phyloP scores from a whole-genome alignment of 2,113 vertebrate genomes.

The Phyllopteryx taeniolatus region DNA sequence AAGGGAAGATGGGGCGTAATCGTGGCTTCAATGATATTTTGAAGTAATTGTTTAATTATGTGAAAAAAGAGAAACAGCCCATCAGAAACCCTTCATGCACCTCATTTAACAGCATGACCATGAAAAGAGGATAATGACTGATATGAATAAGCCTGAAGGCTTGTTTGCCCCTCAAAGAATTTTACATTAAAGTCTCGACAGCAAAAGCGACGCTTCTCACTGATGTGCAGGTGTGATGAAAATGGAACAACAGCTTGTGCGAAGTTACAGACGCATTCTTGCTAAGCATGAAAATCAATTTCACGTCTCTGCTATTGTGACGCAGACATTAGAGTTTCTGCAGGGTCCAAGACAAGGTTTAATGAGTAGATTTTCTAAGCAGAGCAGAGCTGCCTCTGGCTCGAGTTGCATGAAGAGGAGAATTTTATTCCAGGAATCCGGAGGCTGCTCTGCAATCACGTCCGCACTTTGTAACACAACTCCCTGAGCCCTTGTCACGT shows the following conservation, averaged over 20 bases:
- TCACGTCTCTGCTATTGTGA: constrained; percentile 59
- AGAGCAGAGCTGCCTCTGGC: constrained; percentile 39
- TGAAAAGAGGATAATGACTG: constrained; percentile 58
- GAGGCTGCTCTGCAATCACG: constrained; percentile 40
- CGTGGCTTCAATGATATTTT: constrained; percentile 51
- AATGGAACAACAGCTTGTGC: constrained; percentile 47
- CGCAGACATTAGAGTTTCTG: constrained; percentile 47
- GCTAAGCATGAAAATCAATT: constrained; percentile 70
- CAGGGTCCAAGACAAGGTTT: constrained; percentile 47
- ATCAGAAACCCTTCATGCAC: constrained; percentile 62
- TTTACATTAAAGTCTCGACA: constrained; percentile 31
- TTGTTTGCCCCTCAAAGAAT: constrained; percentile 47
- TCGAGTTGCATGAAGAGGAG: constrained; percentile 30
- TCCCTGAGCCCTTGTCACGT: constrained; percentile 57
- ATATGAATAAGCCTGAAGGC: constrained; percentile 40
- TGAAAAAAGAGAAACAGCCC: constrained; percentile 57
- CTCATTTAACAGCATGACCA: constrained; percentile 62
- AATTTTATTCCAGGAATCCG: constrained; percentile 35
- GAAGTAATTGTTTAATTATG: constrained; percentile 56
- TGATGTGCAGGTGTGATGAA: constrained; percentile 46
- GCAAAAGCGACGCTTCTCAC: constrained; percentile 43
- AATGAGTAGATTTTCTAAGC: constrained; percentile 51
- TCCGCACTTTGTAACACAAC: constrained; percentile 29
- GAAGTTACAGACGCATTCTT: constrained; percentile 54
- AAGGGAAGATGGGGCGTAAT: constrained; percentile 27